Evolutionary conservation across 2,888 invertebrate genomes (phyloP).

Genomic region (Nemapogon koenigi): DNA sequence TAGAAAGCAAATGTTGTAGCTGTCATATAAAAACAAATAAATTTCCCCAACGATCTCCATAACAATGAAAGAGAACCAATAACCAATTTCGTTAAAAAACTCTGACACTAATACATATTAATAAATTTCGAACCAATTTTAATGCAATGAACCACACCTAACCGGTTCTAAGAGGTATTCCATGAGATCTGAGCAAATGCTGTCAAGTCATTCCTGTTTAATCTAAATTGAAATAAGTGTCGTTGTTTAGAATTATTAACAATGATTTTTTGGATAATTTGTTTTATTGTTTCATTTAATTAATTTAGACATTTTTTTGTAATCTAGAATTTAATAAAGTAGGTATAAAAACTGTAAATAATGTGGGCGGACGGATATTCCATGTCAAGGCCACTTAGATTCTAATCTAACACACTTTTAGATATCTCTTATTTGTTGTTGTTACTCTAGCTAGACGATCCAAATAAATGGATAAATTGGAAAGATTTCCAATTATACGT

Average conservation of each 20-base stretch:
- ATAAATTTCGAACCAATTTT: conserved; percentile 49
- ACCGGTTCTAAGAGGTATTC: conserved; percentile 1
- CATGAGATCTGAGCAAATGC: conserved; percentile 29
- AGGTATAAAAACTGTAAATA: too few relatives aligned
- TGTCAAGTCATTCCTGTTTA: conserved; percentile 60
- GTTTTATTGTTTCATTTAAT: too few relatives aligned
- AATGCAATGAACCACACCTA: conserved; percentile 31
- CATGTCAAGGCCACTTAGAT: too few relatives aligned
- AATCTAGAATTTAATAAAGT: too few relatives aligned
- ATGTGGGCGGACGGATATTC: too few relatives aligned
- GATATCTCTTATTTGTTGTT: too few relatives aligned
- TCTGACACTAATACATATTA: conserved; percentile 55
- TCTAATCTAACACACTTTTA: too few relatives aligned
- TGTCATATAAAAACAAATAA: conserved; percentile 32
- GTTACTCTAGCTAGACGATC: too few relatives aligned
- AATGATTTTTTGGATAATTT: not conserved
- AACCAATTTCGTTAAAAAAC: conserved; percentile 48
- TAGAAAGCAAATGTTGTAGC: conserved; percentile 11
- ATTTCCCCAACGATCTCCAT: conserved; percentile 34
- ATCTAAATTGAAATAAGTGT: conserved; percentile 59
- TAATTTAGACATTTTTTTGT: too few relatives aligned
- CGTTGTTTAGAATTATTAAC: too few relatives aligned
- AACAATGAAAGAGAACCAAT: conserved; percentile 46
- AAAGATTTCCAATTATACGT: too few relatives aligned
- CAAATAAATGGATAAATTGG: too few relatives aligned